These are phyloP conservation scores for Chrysogorgia sp. DNA, from an alignment of 92 coral and sea anemone species.

Conservation along the genomic window DNA sequence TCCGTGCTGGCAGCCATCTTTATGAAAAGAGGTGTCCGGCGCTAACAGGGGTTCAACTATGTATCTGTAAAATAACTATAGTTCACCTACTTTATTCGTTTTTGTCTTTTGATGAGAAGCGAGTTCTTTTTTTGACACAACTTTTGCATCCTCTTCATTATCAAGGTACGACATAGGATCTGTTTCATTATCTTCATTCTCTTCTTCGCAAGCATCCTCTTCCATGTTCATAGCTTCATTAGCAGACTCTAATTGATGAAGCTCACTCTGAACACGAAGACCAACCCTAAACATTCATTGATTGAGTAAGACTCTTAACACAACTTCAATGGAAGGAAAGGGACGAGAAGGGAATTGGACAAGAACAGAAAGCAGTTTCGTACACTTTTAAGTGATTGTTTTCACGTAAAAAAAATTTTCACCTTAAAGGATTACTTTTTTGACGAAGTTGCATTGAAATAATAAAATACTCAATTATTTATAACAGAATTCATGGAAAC, in stretches of 20 bases:
- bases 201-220: background rate
- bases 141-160: slow-evolving; percentile 15
- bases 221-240: slow-evolving; percentile 58
- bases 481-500: no score
- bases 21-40: background rate
- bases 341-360: background rate
- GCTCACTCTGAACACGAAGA: slow-evolving; percentile 85
- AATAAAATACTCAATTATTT: no score
- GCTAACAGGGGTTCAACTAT: no score
- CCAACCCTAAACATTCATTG: slow-evolving; percentile 64
- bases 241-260: slow-evolving; percentile 84
- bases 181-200: slow-evolving; percentile 16
- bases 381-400: no score
- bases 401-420: no score
- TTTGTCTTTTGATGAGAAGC: slow-evolving; percentile 6
- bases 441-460: no score
- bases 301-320: background rate
- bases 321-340: background rate
- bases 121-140: background rate
- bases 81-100: background rate
- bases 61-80: background rate
- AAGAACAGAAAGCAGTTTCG: no score
- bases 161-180: slow-evolving; percentile 20
- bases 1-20: background rate
- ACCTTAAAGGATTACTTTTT: no score